These are phyloP conservation scores for Poeciliopsis paucimaculata DNA, from an alignment of 2,797 vertebrate genomes.

Conservation along the genomic window DNA sequence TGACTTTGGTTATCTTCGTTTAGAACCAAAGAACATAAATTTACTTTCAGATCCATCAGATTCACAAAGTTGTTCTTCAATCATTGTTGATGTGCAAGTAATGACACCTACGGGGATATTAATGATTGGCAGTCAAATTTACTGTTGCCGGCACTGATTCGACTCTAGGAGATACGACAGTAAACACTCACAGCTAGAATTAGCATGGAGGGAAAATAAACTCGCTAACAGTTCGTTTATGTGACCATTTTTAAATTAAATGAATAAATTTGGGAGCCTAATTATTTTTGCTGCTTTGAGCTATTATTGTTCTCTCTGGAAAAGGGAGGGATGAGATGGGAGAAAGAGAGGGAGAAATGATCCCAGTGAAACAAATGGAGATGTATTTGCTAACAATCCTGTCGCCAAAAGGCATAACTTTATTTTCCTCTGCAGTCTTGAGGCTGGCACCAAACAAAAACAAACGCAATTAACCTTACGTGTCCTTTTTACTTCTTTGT, in stretches of 20 bases:
- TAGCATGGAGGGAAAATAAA: slow-evolving; percentile 58
- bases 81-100: slow-evolving; percentile 32
- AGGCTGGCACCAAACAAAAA: slow-evolving; percentile 67
- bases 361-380: slow-evolving; percentile 74
- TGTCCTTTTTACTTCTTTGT: slow-evolving; percentile 30
- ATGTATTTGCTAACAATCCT: slow-evolving; percentile 42
- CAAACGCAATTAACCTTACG: slow-evolving; percentile 74
- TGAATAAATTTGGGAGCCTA: slow-evolving; percentile 78
- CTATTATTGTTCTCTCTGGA: slow-evolving; percentile 73
- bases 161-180: slow-evolving; percentile 52
- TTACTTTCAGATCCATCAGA: not conserved
- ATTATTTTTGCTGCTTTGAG: slow-evolving; percentile 81
- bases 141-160: slow-evolving; percentile 46
- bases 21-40: not conserved
- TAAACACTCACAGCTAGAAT: slow-evolving; percentile 76
- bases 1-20: not conserved
- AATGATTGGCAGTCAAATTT: slow-evolving; percentile 68
- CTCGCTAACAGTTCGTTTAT: slow-evolving; percentile 45
- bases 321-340: slow-evolving; percentile 57
- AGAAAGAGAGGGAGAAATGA: slow-evolving; percentile 48
- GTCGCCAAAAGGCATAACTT: slow-evolving; percentile 57
- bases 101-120: slow-evolving; percentile 37
- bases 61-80: slow-evolving; percentile 3
- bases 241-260: slow-evolving; percentile 76
- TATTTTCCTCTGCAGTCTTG: slow-evolving; percentile 56